Evolutionary conservation across 2,113 vertebrate genomes (phyloP), one percentile per base, ranked within the genome.

Genomic region (Tupaia chinensis): DNA sequence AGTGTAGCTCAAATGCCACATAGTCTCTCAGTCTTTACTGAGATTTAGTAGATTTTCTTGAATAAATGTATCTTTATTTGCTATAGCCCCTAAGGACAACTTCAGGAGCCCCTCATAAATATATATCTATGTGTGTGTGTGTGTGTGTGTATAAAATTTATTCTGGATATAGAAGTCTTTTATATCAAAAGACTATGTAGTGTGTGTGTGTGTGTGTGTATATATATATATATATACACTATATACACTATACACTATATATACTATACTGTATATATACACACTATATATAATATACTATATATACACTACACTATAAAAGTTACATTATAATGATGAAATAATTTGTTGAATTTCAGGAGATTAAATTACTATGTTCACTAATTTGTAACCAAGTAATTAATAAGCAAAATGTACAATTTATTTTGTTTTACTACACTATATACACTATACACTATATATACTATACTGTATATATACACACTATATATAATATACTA

Each of bases 321-420:
- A n/a, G 5, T 14, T 9, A 9, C 22, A 58, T 78, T 56, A 65
- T 87, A 70, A 87, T 16, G 16, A 89, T 68, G 63, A 81, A n/a
- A 29, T 81, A 72, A 82, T 60, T 86, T 77, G 58, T 70, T 82
- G 68, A 68, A 1, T 32, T 70, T 79, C 25, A 63, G 12, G 14
- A 83, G 73, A 69, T 83, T 73, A 79, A 91, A 69, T 78, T 82
- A 32, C 3, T 32, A 16, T n/a, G 12, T 23, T 32, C 9, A 69
- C 16, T 44, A n/a, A 73, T 17, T 85, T 89, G 25, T 9, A 78
- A 68, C 63, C 72, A 92, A 80, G 61, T 85, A 69, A 60, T 61
- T 85, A 17, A 89, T n/a, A 66, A 93, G 76, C 44, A 78, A 89
- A 95, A 70, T 69, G 5, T 25, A 76, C 10, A 84, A 27, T 93